Conservation (phyloP, 2,113 vertebrate species). For the Hippocampus mohnikei region DNA sequence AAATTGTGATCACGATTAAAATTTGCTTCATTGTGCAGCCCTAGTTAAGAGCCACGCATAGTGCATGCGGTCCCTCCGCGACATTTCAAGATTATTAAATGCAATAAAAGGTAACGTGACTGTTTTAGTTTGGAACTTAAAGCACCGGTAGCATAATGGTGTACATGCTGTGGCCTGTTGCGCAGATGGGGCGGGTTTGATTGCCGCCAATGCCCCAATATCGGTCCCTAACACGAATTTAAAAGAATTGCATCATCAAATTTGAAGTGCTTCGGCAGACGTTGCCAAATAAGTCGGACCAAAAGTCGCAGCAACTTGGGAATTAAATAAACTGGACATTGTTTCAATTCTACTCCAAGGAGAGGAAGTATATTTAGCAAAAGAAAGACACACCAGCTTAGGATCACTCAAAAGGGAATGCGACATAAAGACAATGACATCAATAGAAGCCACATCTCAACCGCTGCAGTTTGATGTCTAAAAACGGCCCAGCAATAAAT, state of each 20-base stretch:
- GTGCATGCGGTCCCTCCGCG: no score
- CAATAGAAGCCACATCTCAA: constrained; percentile 57
- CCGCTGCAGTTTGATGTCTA: constrained; percentile 65
- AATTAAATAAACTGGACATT: background rate
- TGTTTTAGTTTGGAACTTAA: background rate
- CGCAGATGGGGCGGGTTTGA: background rate
- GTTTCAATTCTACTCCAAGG: constrained; percentile 25
- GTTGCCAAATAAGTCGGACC: background rate
- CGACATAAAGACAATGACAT: constrained; percentile 60
- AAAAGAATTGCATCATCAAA: background rate
- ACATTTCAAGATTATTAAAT: background rate
- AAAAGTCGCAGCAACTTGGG: background rate
- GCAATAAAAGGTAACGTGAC: no score
- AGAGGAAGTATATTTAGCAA: constrained; percentile 30
- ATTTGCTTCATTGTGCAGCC: no score
- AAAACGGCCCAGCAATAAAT: constrained; percentile 62
- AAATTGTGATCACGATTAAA: no score
- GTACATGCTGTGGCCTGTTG: no score
- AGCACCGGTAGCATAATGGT: background rate
- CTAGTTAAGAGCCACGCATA: no score
- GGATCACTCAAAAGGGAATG: constrained; percentile 51
- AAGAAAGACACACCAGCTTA: constrained; percentile 44
- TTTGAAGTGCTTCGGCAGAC: background rate
- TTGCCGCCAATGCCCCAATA: background rate
- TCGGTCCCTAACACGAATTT: background rate